Evolutionary conservation across 2,888 invertebrate species (phyloP), one percentile per base, ranked within the genome.

Genomic region (Brenthis hecate): DNA sequence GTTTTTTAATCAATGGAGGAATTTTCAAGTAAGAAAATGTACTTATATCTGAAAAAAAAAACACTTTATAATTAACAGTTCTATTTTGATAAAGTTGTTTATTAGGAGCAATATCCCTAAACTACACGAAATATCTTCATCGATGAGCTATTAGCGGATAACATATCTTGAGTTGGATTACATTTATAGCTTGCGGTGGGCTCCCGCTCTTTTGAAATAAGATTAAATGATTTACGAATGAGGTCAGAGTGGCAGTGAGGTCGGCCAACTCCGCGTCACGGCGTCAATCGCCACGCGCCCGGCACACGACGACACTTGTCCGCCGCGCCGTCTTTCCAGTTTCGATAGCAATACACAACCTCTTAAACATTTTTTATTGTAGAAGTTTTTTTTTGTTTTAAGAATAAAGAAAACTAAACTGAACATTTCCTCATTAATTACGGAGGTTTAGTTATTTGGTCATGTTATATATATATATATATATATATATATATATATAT

Each of bases 191-290:
- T 75, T 76, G 76, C 75, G 76, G 78, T 77, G 78, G 83, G 85
- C 85, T 85, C 82, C 81, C 84, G 85, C 80, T 86, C 86, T 84
- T 85, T 79, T 79, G 81, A 80, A 85, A 83, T 83, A 83, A 85
- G 83, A 85, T 86, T 89, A 87, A 89, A 89, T 88, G 86, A 91
- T 91, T 91, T 91, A 91, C 89, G 90, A 88, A 89, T 88, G 89
- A 88, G 91, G 91, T 91, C 91, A 89, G 81, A 80, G 82, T 81
- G 84, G 84, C 82, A 87, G 82, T 79, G 85, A 83, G 89, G 88
- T 87, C 85, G 81, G 78, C 78, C 81, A 81, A 82, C 85, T 83
- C 81, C 77, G 81, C 77, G 80, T 69, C 65, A 65, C 81, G 77
- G 81, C 77, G 80, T 68, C 67, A 71, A 69, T 66, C 68, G 74